phyloP scores from a whole-genome alignment of 2,113 vertebrate species.

The Heloderma charlesbogerti region DNA sequence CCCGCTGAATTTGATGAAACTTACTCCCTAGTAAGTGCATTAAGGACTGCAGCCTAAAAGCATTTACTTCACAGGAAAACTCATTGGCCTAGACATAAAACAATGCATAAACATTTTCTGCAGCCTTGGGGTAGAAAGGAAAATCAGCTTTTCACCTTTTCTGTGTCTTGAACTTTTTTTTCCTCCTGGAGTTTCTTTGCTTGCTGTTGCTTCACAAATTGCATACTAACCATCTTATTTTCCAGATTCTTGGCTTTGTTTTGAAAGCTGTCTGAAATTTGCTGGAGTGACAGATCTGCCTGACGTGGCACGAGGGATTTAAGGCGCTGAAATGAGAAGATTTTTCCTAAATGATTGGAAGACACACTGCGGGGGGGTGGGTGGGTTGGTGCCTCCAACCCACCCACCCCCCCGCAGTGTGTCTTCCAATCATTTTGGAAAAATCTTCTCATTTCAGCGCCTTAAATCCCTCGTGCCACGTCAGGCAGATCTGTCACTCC shows the following conservation, averaged over 20 bases:
- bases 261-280: constrained; percentile 80
- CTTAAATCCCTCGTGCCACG: constrained; percentile 77
- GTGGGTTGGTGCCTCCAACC: too few species aligned
- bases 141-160: constrained; percentile 75
- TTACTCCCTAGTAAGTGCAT: background rate
- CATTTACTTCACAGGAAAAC: background rate
- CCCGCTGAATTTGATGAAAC: background rate
- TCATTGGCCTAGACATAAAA: background rate
- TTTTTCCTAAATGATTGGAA: background rate
- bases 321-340: constrained; percentile 75
- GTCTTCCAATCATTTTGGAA: background rate
- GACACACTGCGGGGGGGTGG: too few species aligned
- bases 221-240: constrained; percentile 58
- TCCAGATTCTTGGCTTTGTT: constrained; percentile 70
- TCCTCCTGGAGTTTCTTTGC: constrained; percentile 76
- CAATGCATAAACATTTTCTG: background rate
- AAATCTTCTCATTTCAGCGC: constrained; percentile 71
- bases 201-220: constrained; percentile 72
- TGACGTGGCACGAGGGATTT: constrained; percentile 78
- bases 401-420: too few species aligned
- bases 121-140: background rate
- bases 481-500: constrained; percentile 81
- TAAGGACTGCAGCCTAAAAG: background rate
- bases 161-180: constrained; percentile 71
- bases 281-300: constrained; percentile 79